These are phyloP conservation scores for Heliopora coerulea DNA, from an alignment of 92 coral and sea anemone species.

Conservation along the genomic window DNA sequence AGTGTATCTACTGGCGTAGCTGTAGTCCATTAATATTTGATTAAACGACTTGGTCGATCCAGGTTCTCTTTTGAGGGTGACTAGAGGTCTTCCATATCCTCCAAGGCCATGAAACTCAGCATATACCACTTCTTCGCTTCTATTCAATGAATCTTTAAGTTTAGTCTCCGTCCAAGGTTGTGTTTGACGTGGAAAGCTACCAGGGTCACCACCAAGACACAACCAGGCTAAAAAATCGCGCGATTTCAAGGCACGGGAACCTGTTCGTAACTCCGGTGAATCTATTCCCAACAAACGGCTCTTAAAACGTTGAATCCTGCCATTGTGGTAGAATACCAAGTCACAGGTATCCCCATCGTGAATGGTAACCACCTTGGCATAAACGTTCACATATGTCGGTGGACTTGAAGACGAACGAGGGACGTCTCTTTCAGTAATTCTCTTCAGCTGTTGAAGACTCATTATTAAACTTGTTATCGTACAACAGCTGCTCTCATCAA, in stretches of 20 bases:
- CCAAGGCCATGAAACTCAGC: neutral
- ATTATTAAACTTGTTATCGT: too few species aligned
- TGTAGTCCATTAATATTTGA: neutral
- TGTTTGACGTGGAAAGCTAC: neutral
- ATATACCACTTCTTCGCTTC: neutral
- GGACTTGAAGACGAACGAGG: too few species aligned
- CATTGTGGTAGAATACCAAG: neutral
- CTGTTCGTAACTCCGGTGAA: neutral
- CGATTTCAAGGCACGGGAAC: too few species aligned
- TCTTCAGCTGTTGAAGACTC: too few species aligned
- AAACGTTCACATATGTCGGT: neutral
- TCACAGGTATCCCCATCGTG: constrained; percentile 24
- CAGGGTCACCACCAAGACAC: neutral
- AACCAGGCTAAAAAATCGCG: constrained; percentile 1
- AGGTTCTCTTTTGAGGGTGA: neutral
- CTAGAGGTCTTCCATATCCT: constrained; percentile 1
- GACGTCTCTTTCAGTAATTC: too few species aligned
- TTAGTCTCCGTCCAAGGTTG: neutral
- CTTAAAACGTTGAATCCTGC: neutral
- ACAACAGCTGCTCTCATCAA: too few species aligned
- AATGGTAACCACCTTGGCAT: neutral
- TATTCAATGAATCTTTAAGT: neutral
- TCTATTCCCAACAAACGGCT: neutral
- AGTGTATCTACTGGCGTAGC: too few species aligned
- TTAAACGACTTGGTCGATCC: neutral